These are phyloP conservation scores for Nycticryphes semicollaris DNA, from an alignment of 2,113 vertebrate species.

Conservation along the genomic window DNA sequence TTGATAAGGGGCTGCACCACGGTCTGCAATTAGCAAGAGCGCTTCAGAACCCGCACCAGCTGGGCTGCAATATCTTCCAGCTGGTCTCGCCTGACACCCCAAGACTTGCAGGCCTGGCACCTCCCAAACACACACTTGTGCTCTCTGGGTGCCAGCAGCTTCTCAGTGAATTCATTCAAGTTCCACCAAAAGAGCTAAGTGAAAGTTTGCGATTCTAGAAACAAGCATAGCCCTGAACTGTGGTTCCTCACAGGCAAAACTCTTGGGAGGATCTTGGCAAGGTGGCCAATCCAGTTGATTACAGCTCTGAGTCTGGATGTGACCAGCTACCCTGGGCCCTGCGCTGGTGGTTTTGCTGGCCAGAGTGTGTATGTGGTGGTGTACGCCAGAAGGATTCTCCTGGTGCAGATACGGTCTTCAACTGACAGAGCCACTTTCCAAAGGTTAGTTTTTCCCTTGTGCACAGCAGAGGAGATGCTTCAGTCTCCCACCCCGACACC, in stretches of 20 bases:
- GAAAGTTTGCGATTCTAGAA: background rate
- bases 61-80: background rate
- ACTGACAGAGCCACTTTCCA: background rate
- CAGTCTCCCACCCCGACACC: background rate
- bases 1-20: background rate
- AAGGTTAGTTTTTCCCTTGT: background rate
- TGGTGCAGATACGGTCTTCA: background rate
- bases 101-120: background rate
- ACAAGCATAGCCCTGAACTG: background rate
- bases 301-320: background rate
- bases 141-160: background rate
- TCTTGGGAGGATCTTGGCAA: background rate
- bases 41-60: background rate
- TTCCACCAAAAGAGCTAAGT: background rate
- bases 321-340: background rate
- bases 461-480: background rate
- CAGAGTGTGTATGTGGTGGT: background rate
- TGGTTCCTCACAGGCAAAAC: background rate
- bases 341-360: background rate
- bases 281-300: fast-evolving
- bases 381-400: background rate
- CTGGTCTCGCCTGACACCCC: fast-evolving
- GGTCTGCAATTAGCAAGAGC: background rate
- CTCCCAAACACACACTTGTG: background rate
- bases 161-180: background rate